phyloP scores from a whole-genome alignment of 2,113 vertebrate species.

The Eolophus roseicapilla region DNA sequence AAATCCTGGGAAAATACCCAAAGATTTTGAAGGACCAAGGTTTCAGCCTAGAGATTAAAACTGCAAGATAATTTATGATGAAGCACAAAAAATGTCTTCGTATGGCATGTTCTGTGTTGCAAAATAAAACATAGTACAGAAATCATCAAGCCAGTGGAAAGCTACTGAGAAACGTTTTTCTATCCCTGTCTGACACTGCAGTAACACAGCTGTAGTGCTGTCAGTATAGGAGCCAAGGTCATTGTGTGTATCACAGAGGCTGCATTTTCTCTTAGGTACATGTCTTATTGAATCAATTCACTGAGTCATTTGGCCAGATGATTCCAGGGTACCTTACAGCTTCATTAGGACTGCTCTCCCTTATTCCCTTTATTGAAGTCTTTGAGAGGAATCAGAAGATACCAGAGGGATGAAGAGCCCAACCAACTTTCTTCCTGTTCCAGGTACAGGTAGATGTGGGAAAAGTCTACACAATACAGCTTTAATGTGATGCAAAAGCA shows the following conservation, averaged over 20 bases:
- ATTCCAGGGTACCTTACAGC: neutral
- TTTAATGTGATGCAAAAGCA: neutral
- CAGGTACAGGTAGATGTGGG: neutral
- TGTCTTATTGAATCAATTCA: neutral
- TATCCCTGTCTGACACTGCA: neutral
- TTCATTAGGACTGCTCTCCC: neutral
- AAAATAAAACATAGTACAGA: neutral
- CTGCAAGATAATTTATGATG: neutral
- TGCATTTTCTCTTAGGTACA: neutral
- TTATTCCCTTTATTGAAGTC: neutral
- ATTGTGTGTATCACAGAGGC: neutral
- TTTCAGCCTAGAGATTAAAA: neutral
- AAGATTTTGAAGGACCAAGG: neutral
- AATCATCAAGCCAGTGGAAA: neutral
- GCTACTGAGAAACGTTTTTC: neutral
- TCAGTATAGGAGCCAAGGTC: neutral
- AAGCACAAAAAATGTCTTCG: neutral
- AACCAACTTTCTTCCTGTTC: neutral
- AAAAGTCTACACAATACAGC: neutral
- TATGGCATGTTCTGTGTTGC: neutral
- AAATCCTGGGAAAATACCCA: neutral
- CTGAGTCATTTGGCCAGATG: neutral
- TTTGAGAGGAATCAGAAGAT: neutral
- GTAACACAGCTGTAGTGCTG: neutral
- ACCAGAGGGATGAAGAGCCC: neutral